phyloP scores from a whole-genome alignment of 1,140 invertebrate genomes.

The Cyphomyrmex costatus region DNA sequence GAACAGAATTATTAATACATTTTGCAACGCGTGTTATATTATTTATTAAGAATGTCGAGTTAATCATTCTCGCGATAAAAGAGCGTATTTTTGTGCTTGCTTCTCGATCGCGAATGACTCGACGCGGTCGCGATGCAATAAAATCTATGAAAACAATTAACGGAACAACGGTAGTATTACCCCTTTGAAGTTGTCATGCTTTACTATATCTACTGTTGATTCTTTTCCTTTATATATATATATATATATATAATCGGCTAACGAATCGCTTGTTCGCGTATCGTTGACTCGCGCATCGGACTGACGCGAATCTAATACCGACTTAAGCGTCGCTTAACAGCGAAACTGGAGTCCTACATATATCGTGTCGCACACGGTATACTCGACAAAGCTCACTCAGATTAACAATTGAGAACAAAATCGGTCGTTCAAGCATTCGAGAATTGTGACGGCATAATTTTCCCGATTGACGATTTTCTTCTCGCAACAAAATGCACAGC shows the following conservation, averaged over 20 bases:
- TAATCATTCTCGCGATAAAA: constrained; percentile 8
- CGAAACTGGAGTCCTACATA: constrained; percentile 46
- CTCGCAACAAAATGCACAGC: constrained; percentile 30
- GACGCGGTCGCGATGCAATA: constrained; percentile 85
- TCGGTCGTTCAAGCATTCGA: constrained; percentile 21
- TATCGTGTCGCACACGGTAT: constrained; percentile 20
- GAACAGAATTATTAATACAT: constrained; percentile 8
- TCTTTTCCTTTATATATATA: constrained; percentile 33
- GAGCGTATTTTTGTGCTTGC: constrained; percentile 46
- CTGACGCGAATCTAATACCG: constrained; percentile 46
- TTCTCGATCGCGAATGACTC: constrained; percentile 70
- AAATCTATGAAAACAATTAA: constrained; percentile 86
- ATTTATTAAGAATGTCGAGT: constrained; percentile 4
- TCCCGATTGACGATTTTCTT: constrained; percentile 12
- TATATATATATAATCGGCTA: constrained; percentile 64
- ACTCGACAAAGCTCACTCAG: constrained; percentile 48
- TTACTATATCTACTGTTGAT: constrained; percentile 76
- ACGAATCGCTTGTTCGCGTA: constrained; percentile 45
- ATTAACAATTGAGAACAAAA: constrained; percentile 46
- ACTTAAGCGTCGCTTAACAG: constrained; percentile 54
- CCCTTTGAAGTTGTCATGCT: constrained; percentile 80
- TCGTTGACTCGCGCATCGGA: constrained; percentile 36
- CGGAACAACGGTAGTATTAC: constrained; percentile 85
- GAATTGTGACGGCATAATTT: constrained; percentile 2
- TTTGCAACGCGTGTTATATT: constrained; percentile 37